phyloP scores from a whole-genome alignment of 2,113 vertebrate genomes.

The Sorex araneus region DNA sequence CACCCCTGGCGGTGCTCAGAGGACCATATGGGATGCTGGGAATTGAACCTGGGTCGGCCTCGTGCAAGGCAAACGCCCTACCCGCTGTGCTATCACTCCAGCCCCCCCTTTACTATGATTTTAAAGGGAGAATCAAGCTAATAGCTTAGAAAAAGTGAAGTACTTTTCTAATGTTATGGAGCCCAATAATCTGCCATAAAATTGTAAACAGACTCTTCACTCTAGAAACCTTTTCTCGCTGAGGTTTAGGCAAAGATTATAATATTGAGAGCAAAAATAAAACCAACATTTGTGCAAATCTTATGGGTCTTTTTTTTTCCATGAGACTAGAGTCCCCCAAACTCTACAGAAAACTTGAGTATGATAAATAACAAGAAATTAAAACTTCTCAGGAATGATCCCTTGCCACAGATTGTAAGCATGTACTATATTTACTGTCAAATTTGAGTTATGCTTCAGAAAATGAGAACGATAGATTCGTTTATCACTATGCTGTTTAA shows the following conservation, averaged over 20 bases:
- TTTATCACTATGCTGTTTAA: background rate
- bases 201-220: too few species aligned
- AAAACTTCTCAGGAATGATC: background rate
- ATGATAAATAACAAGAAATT: slow-evolving; percentile 11
- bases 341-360: background rate
- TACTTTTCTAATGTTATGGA: too few species aligned
- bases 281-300: background rate
- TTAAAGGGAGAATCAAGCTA: too few species aligned
- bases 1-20: too few species aligned
- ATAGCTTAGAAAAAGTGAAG: too few species aligned
- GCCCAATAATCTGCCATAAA: too few species aligned
- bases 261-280: slow-evolving; percentile 11
- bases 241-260: background rate
- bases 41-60: too few species aligned
- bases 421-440: background rate
- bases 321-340: background rate
- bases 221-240: background rate
- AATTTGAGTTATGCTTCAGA: slow-evolving; percentile 47
- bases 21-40: too few species aligned
- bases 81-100: too few species aligned
- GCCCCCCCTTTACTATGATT: too few species aligned
- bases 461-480: background rate
- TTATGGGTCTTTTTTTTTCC: background rate
- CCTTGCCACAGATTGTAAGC: background rate
- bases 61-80: too few species aligned